These are phyloP conservation scores for Cylas formicarius DNA, from an alignment of 1,140 invertebrate genomes.

Conservation along the genomic window DNA sequence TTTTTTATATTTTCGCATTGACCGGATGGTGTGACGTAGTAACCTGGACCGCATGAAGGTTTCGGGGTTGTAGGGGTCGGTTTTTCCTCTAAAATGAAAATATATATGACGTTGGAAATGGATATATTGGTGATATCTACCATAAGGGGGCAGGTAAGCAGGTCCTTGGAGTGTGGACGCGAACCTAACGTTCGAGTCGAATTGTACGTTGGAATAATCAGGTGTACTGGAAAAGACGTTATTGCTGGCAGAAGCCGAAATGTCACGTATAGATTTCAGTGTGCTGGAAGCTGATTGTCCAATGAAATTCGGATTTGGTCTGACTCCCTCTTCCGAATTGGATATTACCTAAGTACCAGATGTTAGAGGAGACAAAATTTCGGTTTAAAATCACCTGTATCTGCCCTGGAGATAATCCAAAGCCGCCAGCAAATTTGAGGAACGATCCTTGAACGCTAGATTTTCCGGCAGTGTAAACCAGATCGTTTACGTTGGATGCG, in stretches of 20 bases:
- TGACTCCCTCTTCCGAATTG: slow-evolving; percentile 14
- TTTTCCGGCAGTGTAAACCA: slow-evolving; percentile 17
- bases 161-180: slow-evolving; percentile 34
- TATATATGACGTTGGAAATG: neutral
- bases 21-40: slow-evolving; percentile 4
- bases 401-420: slow-evolving; percentile 26
- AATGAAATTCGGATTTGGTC: slow-evolving; percentile 19
- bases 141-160: slow-evolving; percentile 34
- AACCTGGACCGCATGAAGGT: slow-evolving; percentile 16
- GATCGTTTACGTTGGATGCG: slow-evolving; percentile 9
- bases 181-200: slow-evolving; percentile 32
- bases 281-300: slow-evolving; percentile 25
- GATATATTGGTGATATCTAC: slow-evolving; percentile 9
- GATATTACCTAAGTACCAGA: slow-evolving; percentile 10
- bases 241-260: slow-evolving; percentile 15
- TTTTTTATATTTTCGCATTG: slow-evolving; percentile 6
- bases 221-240: slow-evolving; percentile 31
- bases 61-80: slow-evolving; percentile 5
- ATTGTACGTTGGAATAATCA: slow-evolving; percentile 36
- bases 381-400: slow-evolving; percentile 20
- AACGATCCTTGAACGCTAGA: slow-evolving; percentile 22
- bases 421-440: slow-evolving; percentile 23
- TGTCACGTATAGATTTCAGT: slow-evolving; percentile 24
- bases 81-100: slow-evolving; percentile 2
- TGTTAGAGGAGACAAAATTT: neutral